Evolutionary conservation across 2,797 vertebrate genomes (phyloP).

Genomic region (Echeneis naucrates): DNA sequence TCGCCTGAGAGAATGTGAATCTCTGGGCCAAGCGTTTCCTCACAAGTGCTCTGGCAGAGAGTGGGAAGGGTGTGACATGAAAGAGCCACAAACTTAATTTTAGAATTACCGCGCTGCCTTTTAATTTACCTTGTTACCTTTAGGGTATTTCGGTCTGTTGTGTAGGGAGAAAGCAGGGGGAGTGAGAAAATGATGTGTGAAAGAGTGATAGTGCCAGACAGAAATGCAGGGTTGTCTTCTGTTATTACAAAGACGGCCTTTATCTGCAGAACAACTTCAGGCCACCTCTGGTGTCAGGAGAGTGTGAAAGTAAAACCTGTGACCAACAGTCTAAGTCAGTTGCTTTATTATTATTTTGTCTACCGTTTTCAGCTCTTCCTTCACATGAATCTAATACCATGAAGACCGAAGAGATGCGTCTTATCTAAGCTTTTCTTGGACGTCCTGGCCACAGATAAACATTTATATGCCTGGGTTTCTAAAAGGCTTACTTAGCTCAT

Average conservation of each 20-base stretch:
- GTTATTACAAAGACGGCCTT: slow-evolving; percentile 63
- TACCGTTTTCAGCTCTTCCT: not conserved
- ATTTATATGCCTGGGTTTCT: slow-evolving; percentile 15
- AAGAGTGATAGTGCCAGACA: slow-evolving; percentile 60
- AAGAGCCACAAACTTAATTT: slow-evolving; percentile 71
- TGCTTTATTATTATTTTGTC: not conserved
- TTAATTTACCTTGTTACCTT: slow-evolving; percentile 77
- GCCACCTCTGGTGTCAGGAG: slow-evolving; percentile 58
- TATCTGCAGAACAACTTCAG: slow-evolving; percentile 66
- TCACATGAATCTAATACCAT: not conserved
- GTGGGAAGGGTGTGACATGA: slow-evolving; percentile 69
- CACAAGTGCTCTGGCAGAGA: slow-evolving; percentile 54
- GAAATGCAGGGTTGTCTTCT: slow-evolving; percentile 65
- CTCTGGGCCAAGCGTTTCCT: slow-evolving; percentile 66
- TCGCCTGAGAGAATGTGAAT: slow-evolving; percentile 61
- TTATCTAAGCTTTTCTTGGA: not conserved
- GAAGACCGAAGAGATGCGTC: not conserved
- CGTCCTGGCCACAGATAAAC: not conserved
- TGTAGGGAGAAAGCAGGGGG: slow-evolving; percentile 50
- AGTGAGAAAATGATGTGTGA: slow-evolving; percentile 68
- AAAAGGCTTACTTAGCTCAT: slow-evolving; percentile 5
- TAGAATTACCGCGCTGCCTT: slow-evolving; percentile 70
- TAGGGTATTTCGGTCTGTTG: slow-evolving; percentile 59
- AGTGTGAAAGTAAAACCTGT: slow-evolving; percentile 54
- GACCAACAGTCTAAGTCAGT: slow-evolving; percentile 23